phyloP scores from a whole-genome alignment of 2,113 vertebrate genomes.

The Telmatochromis sp. region DNA sequence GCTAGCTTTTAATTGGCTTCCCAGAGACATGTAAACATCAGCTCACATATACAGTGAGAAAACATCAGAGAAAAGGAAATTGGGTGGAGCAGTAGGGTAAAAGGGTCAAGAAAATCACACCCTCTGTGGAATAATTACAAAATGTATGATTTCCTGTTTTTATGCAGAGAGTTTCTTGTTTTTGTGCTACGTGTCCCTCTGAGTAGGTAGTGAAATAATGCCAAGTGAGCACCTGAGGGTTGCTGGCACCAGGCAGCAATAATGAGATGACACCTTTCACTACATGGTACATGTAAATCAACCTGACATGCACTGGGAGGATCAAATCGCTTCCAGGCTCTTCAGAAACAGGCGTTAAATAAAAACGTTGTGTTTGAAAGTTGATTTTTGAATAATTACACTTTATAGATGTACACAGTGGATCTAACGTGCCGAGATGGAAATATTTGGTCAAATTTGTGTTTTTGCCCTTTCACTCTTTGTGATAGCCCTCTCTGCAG shows the following conservation, averaged over 20 bases:
- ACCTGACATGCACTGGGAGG: background rate
- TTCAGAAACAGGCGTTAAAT: background rate
- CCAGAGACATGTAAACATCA: conserved; percentile 53
- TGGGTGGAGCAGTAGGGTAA: background rate
- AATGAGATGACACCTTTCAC: background rate
- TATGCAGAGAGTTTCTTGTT: background rate
- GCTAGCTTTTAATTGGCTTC: conserved; percentile 65
- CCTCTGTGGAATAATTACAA: background rate
- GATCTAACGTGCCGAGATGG: background rate
- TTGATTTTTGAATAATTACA: background rate
- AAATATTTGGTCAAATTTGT: background rate
- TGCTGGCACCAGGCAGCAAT: background rate
- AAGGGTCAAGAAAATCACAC: background rate
- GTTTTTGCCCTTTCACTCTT: background rate
- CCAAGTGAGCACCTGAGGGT: background rate
- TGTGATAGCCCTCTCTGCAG: background rate
- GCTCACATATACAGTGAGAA: conserved; percentile 25
- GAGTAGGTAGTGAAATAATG: background rate
- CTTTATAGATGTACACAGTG: background rate
- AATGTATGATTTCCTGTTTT: background rate
- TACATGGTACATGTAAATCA: background rate
- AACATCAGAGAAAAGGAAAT: conserved; percentile 34
- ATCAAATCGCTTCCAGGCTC: background rate
- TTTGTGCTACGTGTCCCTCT: background rate
- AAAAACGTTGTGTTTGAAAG: background rate